A percentile compares a stretch with the other conserved stretches of the same genome.
These are phyloP conservation scores for Argentina silus DNA, from an alignment of 2,797 vertebrate species.

Conservation along the genomic window DNA sequence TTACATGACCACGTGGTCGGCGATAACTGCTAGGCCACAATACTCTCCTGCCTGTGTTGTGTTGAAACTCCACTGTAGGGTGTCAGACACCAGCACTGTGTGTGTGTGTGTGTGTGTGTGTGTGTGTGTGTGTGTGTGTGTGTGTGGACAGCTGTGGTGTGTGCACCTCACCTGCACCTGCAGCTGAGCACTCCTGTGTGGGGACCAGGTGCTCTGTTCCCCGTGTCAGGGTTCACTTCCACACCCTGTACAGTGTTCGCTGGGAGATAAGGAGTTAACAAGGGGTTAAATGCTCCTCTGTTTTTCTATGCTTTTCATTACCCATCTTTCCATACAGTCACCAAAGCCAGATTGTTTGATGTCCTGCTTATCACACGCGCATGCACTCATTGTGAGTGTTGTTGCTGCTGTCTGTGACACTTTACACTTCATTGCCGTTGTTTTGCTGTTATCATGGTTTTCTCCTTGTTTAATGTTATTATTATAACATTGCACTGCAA, in stretches of 20 bases:
- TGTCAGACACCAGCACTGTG: constrained; percentile 6
- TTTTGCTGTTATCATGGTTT: too few relatives aligned
- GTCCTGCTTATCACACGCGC: not conserved
- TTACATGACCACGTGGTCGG: too few relatives aligned
- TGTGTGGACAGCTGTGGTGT: constrained; percentile 4
- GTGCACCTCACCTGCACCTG: constrained; percentile 12
- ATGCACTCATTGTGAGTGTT: not conserved
- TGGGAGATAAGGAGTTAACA: not conserved
- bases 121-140: not conserved
- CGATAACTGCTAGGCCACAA: too few relatives aligned
- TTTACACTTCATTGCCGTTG: too few relatives aligned
- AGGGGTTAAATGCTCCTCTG: not conserved
- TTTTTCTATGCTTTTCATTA: not conserved
- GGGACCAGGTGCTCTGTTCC: constrained; percentile 17
- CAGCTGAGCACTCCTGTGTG: not conserved
- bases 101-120: constrained; percentile 9
- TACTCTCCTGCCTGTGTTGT: not conserved
- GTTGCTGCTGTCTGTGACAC: too few relatives aligned
- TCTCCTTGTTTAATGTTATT: too few relatives aligned
- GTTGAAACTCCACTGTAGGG: not conserved
- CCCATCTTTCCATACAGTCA: not conserved
- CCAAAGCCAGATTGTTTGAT: not conserved
- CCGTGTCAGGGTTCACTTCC: not conserved
- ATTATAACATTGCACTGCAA: too few relatives aligned
- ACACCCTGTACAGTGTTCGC: not conserved